phyloP scores from a whole-genome alignment of 2,888 invertebrate species.

The Cryptosula pallasiana region DNA sequence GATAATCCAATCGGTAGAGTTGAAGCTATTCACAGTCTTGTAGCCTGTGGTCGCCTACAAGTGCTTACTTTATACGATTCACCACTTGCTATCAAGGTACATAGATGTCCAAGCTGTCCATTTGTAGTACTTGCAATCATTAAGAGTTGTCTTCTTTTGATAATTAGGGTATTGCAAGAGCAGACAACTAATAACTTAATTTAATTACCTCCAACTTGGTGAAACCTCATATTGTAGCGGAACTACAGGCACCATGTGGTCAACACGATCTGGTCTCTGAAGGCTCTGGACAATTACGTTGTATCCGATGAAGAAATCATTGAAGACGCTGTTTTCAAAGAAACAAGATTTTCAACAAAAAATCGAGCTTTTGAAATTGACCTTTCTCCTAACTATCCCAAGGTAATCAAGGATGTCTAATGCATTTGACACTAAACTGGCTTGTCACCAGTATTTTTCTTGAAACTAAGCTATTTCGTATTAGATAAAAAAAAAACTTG shows the following conservation, averaged over 20 bases:
- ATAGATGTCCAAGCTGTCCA: no score
- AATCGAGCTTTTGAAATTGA: slow-evolving; percentile 36
- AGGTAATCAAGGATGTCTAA: no score
- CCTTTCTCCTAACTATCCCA: slow-evolving; percentile 34
- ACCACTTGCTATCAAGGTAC: slow-evolving; percentile 34
- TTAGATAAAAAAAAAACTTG: no score
- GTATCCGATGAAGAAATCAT: slow-evolving; percentile 53
- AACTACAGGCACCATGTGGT: slow-evolving; percentile 52
- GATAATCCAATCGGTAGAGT: slow-evolving; percentile 51
- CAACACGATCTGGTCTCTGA: slow-evolving; percentile 49
- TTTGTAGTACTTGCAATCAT: no score
- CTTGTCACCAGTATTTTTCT: no score
- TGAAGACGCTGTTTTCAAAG: slow-evolving; percentile 49
- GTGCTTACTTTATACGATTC: slow-evolving; percentile 50
- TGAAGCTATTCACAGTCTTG: slow-evolving; percentile 44
- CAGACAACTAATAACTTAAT: no score
- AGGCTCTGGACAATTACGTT: slow-evolving; percentile 47
- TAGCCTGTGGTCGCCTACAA: slow-evolving; percentile 35
- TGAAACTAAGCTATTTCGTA: no score
- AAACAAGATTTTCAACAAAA: slow-evolving; percentile 34
- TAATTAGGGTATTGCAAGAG: no score
- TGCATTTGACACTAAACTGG: no score
- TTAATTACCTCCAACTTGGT: no score
- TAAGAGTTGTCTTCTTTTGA: no score
- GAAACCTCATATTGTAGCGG: no score